phyloP scores from a whole-genome alignment of 2,113 vertebrate species.

The Grammomys surdaster region DNA sequence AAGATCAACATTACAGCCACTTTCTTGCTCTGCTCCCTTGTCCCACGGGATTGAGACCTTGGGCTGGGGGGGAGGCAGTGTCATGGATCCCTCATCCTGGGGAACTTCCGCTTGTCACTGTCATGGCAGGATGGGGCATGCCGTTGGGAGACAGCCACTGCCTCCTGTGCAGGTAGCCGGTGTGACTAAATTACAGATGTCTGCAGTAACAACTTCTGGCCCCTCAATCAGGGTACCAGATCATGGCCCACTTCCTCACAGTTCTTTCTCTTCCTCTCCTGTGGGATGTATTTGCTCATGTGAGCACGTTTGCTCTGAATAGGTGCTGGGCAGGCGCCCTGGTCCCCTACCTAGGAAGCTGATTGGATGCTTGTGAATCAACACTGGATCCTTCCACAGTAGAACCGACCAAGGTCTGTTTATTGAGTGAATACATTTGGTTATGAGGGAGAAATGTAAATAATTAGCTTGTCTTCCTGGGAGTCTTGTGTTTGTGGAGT shows the following conservation, averaged over 20 bases:
- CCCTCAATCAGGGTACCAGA: neutral
- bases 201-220: neutral
- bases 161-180: neutral
- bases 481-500: neutral
- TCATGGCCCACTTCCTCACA: fast-evolving
- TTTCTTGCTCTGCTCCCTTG: neutral
- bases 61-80: neutral
- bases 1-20: neutral
- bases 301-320: neutral
- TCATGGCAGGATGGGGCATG: neutral
- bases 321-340: fast-evolving
- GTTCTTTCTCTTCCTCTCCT: neutral
- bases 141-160: neutral
- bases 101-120: neutral
- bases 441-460: neutral
- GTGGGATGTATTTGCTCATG: too few species aligned
- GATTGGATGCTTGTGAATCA: neutral
- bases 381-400: neutral
- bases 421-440: neutral
- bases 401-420: neutral
- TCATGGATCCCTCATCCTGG: too few species aligned
- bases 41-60: neutral
- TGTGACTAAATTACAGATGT: neutral
- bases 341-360: neutral
- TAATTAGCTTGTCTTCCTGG: neutral